Conservation (phyloP, 2,888 invertebrate species). For the Rhopalosiphum nymphaeae region DNA sequence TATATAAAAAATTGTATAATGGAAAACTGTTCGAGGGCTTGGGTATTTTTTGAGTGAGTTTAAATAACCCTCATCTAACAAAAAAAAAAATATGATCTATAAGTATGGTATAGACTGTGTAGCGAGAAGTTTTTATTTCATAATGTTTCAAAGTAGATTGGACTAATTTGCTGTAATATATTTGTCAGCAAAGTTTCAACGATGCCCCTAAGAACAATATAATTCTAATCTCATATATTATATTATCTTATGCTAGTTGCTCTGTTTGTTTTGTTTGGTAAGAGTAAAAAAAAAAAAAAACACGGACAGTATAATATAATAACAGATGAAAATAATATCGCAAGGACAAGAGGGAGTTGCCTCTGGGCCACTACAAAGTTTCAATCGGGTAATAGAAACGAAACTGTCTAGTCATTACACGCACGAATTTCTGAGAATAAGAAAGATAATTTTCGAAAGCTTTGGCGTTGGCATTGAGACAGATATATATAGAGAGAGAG, state of each 20-base stretch:
- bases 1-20: neutral
- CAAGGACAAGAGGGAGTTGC: neutral
- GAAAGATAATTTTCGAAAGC: neutral
- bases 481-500: no score
- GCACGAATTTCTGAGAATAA: neutral
- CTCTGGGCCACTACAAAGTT: neutral
- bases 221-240: neutral
- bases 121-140: neutral
- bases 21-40: neutral
- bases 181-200: neutral
- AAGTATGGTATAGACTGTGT: no score
- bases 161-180: neutral
- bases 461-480: neutral
- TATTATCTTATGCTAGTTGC: neutral
- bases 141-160: neutral
- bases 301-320: neutral
- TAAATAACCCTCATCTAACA: no score
- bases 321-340: neutral
- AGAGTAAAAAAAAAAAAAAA: neutral
- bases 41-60: neutral
- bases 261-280: neutral
- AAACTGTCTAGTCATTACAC: neutral
- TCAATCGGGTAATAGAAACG: neutral
- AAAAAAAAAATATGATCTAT: no score
- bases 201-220: neutral